phyloP scores from a whole-genome alignment of 37 sponge, comb jelly and placozoan species.

The Aplysina aerophoba region DNA sequence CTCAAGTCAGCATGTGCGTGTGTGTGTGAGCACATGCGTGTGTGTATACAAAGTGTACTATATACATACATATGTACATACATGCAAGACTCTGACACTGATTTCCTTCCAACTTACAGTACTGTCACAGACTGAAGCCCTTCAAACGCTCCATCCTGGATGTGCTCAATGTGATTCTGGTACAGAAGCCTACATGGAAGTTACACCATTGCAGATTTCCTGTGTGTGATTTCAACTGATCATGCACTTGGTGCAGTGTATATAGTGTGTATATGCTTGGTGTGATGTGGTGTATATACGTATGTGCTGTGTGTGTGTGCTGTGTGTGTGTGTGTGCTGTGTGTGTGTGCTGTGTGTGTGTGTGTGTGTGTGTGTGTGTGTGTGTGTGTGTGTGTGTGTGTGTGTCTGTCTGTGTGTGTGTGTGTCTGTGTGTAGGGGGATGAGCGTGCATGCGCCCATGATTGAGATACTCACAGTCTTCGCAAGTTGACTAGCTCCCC shows the following conservation, averaged over 20 bases:
- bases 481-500: slow-evolving; percentile 23
- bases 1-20: too few species aligned
- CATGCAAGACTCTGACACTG: neutral
- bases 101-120: neutral
- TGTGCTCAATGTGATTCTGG: neutral
- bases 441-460: neutral
- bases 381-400: too few species aligned
- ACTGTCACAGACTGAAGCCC: neutral
- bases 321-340: too few species aligned
- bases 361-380: too few species aligned
- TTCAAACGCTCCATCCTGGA: neutral
- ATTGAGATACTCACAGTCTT: slow-evolving; percentile 46
- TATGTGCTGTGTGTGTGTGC: too few species aligned
- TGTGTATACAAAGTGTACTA: neutral
- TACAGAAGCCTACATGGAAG: neutral
- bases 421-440: too few species aligned
- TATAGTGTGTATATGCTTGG: too few species aligned
- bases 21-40: neutral
- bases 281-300: too few species aligned
- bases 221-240: neutral
- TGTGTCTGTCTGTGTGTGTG: too few species aligned
- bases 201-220: neutral
- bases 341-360: too few species aligned
- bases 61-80: neutral
- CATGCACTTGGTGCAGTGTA: too few species aligned